Evolutionary conservation across 2,797 vertebrate genomes (phyloP).

Genomic region (Liasis olivaceus): DNA sequence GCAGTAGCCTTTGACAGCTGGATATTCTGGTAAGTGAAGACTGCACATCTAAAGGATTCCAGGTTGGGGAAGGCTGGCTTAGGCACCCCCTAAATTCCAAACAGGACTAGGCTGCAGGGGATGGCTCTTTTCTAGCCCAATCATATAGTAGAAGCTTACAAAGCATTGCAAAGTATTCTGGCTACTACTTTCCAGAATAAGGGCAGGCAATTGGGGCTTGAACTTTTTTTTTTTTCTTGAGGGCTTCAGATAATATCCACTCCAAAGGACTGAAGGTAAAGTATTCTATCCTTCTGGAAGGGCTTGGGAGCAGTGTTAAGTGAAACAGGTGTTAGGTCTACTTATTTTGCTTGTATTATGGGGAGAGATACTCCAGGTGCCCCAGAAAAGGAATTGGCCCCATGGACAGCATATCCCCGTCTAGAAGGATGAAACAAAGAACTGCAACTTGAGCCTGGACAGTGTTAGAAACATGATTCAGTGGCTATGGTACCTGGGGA

Average conservation of each 20-base stretch:
- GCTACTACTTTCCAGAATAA: neutral
- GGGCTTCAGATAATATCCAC: no score
- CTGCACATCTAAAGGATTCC: neutral
- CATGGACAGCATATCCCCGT: neutral
- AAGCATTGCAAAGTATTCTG: neutral
- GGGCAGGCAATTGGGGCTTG: no score
- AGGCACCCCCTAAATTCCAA: neutral
- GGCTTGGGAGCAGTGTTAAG: no score
- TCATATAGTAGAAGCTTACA: no score
- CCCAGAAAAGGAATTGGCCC: no score
- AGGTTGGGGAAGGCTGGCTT: neutral
- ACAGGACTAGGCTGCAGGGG: neutral
- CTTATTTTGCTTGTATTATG: no score
- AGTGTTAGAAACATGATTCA: no score
- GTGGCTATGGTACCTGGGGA: neutral
- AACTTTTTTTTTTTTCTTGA: neutral
- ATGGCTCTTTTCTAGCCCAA: neutral
- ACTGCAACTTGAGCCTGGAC: neutral
- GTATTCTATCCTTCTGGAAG: no score
- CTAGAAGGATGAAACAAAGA: neutral
- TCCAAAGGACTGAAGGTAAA: no score
- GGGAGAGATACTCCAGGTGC: no score
- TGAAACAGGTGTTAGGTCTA: no score
- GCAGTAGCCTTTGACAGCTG: neutral
- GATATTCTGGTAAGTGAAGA: neutral